phyloP scores from a whole-genome alignment of 92 coral and sea anemone genomes.

The Isaurus tuberculatus region DNA sequence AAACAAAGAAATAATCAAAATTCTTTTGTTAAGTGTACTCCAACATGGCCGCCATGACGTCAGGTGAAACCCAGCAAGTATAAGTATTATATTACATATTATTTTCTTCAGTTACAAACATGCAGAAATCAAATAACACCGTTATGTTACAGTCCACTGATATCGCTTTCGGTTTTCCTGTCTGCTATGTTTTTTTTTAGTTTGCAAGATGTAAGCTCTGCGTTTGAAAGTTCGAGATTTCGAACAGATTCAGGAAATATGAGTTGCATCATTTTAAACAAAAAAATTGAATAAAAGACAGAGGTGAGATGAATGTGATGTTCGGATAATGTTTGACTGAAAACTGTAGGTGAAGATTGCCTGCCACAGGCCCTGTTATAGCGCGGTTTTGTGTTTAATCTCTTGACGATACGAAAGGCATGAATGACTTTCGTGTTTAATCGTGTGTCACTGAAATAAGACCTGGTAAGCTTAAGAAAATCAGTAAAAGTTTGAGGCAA shows the following conservation, averaged over 20 bases:
- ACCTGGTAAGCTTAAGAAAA: constrained; percentile 6
- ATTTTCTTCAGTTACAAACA: constrained; percentile 3
- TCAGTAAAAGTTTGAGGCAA: constrained; percentile 10
- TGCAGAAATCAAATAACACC: constrained; percentile 14
- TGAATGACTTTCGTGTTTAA: constrained; percentile 10
- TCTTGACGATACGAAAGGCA: constrained; percentile 5
- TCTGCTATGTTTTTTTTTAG: neutral
- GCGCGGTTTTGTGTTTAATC: constrained; percentile 14
- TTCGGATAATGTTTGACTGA: neutral
- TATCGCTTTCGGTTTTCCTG: constrained; percentile 2
- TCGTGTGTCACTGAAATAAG: constrained; percentile 13
- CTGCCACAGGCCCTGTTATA: constrained; percentile 16
- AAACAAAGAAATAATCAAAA: constrained; percentile 16
- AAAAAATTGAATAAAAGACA: constrained; percentile 4
- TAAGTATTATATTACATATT: constrained; percentile 1
- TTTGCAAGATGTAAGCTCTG: constrained; percentile 3
- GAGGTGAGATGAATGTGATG: constrained; percentile 12
- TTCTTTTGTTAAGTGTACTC: constrained; percentile 18
- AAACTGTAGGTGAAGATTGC: constrained; percentile 11
- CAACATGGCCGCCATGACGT: constrained; percentile 29
- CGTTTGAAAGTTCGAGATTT: constrained; percentile 8
- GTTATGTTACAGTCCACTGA: constrained; percentile 6
- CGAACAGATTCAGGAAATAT: neutral
- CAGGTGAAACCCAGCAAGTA: constrained; percentile 19
- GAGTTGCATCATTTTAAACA: constrained; percentile 3